phyloP scores from a whole-genome alignment of 2,113 vertebrate species.

The Anolis carolinensis region DNA sequence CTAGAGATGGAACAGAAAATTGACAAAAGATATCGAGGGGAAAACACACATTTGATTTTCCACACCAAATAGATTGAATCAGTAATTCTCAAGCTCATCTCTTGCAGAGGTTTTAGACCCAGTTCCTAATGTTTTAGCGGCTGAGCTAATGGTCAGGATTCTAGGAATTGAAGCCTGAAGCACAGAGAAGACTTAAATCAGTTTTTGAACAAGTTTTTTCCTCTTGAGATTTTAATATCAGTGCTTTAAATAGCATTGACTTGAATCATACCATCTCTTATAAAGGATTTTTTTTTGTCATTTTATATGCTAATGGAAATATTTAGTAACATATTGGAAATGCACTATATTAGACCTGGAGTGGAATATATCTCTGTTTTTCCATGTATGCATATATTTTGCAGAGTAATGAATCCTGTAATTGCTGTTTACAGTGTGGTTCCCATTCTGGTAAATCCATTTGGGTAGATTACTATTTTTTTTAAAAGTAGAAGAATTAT shows the following conservation, averaged over 20 bases:
- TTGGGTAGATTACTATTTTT: slow-evolving; percentile 28
- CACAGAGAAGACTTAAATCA: background rate
- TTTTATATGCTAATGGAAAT: background rate
- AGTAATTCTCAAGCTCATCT: no score
- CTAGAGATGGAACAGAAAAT: background rate
- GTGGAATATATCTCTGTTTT: background rate
- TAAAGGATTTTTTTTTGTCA: no score
- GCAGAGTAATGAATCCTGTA: background rate
- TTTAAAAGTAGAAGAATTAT: slow-evolving; percentile 30
- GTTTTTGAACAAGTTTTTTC: background rate
- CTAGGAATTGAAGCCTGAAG: background rate
- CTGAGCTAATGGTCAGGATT: no score
- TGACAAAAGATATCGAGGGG: background rate
- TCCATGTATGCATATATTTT: background rate
- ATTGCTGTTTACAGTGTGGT: slow-evolving; percentile 9
- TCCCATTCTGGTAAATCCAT: slow-evolving; percentile 44
- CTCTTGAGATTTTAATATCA: background rate
- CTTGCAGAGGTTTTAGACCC: no score
- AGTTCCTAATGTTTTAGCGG: no score
- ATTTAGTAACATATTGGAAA: background rate
- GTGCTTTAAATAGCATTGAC: background rate
- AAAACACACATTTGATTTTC: background rate
- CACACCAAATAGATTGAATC: background rate
- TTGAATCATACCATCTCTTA: background rate
- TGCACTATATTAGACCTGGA: background rate